Conservation (phyloP, 2,797 vertebrate species). For the Carcharodon carcharias region DNA sequence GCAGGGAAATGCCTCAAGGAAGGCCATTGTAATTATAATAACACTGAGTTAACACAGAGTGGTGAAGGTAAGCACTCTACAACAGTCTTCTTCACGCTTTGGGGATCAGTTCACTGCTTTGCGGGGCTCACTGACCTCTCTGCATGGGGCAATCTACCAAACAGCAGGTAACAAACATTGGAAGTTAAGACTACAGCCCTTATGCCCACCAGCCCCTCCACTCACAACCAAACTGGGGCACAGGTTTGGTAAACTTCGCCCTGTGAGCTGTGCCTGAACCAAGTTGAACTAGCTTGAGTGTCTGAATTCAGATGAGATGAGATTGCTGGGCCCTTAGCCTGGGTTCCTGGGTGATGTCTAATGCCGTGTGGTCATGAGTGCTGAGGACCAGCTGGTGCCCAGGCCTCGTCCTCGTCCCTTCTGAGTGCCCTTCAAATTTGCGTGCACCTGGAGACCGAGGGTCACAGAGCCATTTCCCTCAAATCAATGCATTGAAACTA, state of each 20-base stretch:
- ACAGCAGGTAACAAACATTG: background rate
- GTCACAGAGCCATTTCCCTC: no score
- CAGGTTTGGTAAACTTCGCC: background rate
- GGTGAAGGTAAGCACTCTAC: no score
- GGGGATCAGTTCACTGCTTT: background rate
- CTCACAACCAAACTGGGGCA: background rate
- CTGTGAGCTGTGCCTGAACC: no score
- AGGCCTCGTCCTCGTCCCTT: background rate
- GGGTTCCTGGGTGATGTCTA: background rate
- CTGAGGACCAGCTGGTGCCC: background rate
- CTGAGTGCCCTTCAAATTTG: background rate
- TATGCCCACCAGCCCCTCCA: background rate
- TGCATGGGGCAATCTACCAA: constrained; percentile 55
- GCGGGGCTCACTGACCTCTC: constrained; percentile 50
- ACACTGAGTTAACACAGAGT: no score
- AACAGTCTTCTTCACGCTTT: background rate
- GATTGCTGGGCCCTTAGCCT: background rate
- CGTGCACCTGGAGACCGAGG: no score
- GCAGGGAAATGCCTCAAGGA: no score
- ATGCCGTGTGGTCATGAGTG: background rate
- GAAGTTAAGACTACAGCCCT: background rate
- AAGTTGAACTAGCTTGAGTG: background rate
- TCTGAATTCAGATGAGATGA: background rate
- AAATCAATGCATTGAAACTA: no score
- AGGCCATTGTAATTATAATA: no score